A percentile compares a stretch with the other conserved stretches of the same genome.
These are phyloP conservation scores for Cyanoliseus patagonus DNA, from an alignment of 2,113 vertebrate genomes.

Conservation along the genomic window DNA sequence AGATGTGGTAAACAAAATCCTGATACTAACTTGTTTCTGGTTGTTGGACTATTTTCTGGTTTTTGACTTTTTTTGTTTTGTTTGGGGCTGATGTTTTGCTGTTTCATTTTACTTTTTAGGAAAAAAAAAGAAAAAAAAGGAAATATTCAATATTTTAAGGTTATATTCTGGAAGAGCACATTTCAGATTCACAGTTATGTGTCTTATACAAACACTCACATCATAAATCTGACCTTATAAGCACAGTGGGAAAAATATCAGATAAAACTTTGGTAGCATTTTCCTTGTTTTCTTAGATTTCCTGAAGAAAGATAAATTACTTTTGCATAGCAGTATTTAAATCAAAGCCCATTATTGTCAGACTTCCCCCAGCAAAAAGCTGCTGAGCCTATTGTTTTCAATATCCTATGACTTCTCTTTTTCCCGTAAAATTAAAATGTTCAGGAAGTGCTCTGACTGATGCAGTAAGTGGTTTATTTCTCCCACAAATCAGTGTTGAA, in stretches of 20 bases:
- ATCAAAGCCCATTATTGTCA: conserved; percentile 28
- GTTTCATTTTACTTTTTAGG: neutral
- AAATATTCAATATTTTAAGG: neutral
- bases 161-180: neutral
- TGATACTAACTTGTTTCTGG: neutral
- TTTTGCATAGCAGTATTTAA: conserved; percentile 12
- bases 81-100: neutral
- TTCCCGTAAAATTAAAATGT: conserved; percentile 43
- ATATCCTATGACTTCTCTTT: conserved; percentile 42
- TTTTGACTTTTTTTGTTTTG: neutral
- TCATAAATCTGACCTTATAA: neutral
- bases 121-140: neutral
- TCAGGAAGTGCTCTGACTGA: conserved; percentile 5
- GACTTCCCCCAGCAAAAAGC: neutral
- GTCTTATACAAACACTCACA: neutral
- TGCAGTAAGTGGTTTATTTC: conserved; percentile 4
- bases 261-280: neutral
- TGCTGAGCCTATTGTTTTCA: conserved; percentile 35
- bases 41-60: neutral
- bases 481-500: neutral
- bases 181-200: neutral
- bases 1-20: neutral
- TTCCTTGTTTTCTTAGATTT: neutral
- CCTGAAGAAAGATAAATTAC: neutral
- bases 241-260: neutral